Evolutionary conservation across 2,797 vertebrate genomes (phyloP).

Genomic region (Rhincodon typus): DNA sequence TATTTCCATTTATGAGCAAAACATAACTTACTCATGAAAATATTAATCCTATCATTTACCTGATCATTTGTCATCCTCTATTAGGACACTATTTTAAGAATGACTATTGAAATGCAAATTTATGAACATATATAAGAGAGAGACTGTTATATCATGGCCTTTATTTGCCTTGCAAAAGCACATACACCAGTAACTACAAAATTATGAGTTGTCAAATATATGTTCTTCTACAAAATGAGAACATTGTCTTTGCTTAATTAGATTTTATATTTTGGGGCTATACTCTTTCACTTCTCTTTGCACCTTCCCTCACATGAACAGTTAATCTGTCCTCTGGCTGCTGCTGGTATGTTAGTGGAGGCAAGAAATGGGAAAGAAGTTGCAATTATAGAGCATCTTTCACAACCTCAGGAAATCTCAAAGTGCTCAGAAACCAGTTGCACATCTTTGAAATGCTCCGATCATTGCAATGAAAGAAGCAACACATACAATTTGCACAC

Average conservation of each 20-base stretch:
- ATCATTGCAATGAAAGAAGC: not conserved
- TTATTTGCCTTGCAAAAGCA: conserved; percentile 13
- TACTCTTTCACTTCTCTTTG: not conserved
- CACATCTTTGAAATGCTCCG: not conserved
- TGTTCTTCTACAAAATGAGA: not conserved
- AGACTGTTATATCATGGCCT: not conserved
- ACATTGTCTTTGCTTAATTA: not conserved
- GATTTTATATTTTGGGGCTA: not conserved
- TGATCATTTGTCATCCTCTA: not conserved
- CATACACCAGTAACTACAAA: not conserved
- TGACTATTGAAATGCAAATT: conserved; percentile 23
- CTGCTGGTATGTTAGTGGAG: not conserved
- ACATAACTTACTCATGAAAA: not conserved
- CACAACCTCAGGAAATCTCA: not conserved
- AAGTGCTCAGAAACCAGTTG: not conserved
- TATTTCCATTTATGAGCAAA: conserved; percentile 13
- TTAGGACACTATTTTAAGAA: conserved; percentile 25
- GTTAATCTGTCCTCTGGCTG: not conserved
- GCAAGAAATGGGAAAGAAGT: not conserved
- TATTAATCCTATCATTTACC: conserved; percentile 1
- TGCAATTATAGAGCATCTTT: not conserved
- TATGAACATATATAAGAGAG: not conserved
- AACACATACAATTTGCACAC: not conserved
- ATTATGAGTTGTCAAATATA: not conserved
- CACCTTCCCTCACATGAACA: not conserved